Evolutionary conservation across 2,888 invertebrate genomes (phyloP).

Genomic region (Ephialtes manifestator): DNA sequence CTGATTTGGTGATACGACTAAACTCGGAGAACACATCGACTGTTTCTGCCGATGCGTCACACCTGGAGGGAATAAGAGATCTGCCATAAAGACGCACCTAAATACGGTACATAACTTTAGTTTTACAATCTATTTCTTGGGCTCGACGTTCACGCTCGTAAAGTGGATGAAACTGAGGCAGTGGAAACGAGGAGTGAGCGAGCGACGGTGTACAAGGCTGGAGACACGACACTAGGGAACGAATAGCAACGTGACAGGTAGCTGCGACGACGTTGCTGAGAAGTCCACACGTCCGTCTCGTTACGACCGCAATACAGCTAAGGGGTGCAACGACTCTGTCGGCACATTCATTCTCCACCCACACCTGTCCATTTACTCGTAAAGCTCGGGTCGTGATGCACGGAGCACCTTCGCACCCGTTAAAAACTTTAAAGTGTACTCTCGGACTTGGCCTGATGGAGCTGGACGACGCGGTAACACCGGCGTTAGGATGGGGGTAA

Average conservation of each 20-base stretch:
- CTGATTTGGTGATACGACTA: not conserved
- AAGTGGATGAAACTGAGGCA: conserved; percentile 16
- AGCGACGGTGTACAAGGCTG: not conserved
- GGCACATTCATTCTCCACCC: not conserved
- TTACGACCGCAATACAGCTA: conserved; percentile 45
- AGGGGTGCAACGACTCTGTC: not conserved
- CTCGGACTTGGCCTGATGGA: not conserved
- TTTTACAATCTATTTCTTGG: conserved; percentile 39
- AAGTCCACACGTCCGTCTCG: conserved; percentile 43
- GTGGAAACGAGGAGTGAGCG: conserved; percentile 7
- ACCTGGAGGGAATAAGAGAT: conserved; percentile 8
- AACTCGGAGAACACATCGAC: not conserved
- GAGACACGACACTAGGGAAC: conserved; percentile 6
- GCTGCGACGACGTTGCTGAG: conserved; percentile 11
- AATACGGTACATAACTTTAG: conserved; percentile 30
- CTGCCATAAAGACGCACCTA: conserved; percentile 29
- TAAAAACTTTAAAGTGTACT: conserved; percentile 39
- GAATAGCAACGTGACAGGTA: conserved; percentile 21
- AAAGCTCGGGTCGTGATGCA: conserved; percentile 25
- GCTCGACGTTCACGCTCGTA: conserved; percentile 32
- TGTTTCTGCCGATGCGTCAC: conserved; percentile 3
- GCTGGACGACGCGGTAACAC: conserved; percentile 2
- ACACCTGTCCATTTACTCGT: conserved; percentile 14
- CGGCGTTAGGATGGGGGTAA: not conserved
- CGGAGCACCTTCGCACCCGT: not conserved